Evolutionary conservation across 2,888 invertebrate species (phyloP), one percentile per base, ranked within the genome.

Genomic region (Microctonus hyperodae): DNA sequence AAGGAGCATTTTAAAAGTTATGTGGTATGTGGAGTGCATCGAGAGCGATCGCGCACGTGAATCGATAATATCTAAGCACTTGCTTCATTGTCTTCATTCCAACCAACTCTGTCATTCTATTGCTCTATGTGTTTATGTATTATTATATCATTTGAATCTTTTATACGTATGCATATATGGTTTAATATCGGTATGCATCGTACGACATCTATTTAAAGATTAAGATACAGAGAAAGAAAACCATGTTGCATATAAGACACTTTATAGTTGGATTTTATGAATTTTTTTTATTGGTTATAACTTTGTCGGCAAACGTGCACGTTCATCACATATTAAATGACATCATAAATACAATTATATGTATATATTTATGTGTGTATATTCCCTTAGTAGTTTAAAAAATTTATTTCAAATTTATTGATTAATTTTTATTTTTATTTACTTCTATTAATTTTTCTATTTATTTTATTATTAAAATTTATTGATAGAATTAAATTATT

Each of bases 281-380:
- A 51, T 69, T 66, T 61, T 61, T 69, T 68, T 69, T 20, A 69
- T 71, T 64, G 68, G 13, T 55, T 48, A 59, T 37, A 55, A 70
- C 71, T 73, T 73, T 71, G 72, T 73, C 72, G 72, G 72, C 69
- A 40, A 62, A 55, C n/a, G n/a, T 62, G 57, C 56, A 51, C 40
- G 66, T 59, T 70, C n/a, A 40, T 22, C 16, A 35, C n/a, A 35
- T 33, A 57, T 7, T 57, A 6, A 25, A 25, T 25, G 23, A 37
- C n/a, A 40, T 44, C n/a, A n/a, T n/a, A n/a, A n/a, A n/a, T 37
- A 37, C 2, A 31, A 5, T 31, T 31, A 31, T 5, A 31, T 31
- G 31, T 5, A 31, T n/a, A n/a, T n/a, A n/a, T n/a, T n/a, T n/a
- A n/a, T n/a, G n/a, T n/a, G n/a, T n/a, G n/a, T n/a, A n/a, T n/a